Evolutionary conservation across 2,113 vertebrate species (phyloP).

Genomic region (Dicerorhinus sumatrensis): DNA sequence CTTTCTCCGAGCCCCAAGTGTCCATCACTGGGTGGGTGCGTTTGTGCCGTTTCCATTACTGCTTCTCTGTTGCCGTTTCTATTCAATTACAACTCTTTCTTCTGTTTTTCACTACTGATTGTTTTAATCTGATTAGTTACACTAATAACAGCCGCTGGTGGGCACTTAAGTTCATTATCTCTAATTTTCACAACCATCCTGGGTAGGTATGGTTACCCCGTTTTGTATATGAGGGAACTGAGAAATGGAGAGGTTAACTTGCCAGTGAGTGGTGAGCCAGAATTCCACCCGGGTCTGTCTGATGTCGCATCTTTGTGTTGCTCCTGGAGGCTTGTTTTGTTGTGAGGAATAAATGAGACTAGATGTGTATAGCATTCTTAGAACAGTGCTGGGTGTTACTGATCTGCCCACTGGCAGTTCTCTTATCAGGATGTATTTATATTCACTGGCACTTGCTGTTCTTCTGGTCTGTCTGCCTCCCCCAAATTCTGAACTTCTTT

Average conservation of each 20-base stretch:
- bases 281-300: background rate
- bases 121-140: constrained; percentile 75
- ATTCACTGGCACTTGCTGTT: background rate
- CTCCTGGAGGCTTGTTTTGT: background rate
- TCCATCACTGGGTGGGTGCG: background rate
- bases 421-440: background rate
- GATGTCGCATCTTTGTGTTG: background rate
- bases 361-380: background rate
- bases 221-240: background rate
- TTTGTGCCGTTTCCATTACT: background rate
- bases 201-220: background rate
- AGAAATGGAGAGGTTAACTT: background rate
- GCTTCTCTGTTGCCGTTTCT: constrained; percentile 16
- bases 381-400: background rate
- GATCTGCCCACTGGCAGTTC: background rate
- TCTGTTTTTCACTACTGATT: constrained; percentile 59
- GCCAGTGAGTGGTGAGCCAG: background rate
- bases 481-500: background rate
- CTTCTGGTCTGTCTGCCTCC: background rate
- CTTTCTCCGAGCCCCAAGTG: background rate
- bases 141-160: constrained; percentile 66
- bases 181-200: constrained; percentile 55
- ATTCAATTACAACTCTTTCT: background rate
- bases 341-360: background rate
- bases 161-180: constrained; percentile 73